Evolutionary conservation across 1,140 invertebrate genomes (phyloP), one percentile per base, ranked within the genome.

Genomic region (Delia radicum): DNA sequence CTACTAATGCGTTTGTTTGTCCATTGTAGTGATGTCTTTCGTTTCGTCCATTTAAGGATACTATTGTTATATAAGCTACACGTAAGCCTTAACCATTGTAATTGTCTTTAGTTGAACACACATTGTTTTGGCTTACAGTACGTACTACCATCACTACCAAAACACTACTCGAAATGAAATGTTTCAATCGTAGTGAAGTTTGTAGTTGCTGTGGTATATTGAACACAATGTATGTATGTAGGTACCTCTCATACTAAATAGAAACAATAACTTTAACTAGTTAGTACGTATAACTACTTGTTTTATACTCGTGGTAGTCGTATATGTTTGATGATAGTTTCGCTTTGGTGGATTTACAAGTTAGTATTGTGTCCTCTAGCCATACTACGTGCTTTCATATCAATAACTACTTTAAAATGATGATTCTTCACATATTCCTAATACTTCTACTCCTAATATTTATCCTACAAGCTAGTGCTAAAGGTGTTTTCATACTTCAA

Each of bases 81-180:
- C 65, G 65, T 69, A 69, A 37, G 31, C 31, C 29, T 33, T 18
- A 69, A 33, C 65, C 27, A 37, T 55, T 15, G 65, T 69, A 69
- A 69, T 69, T 69, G 65, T 69, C 65, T 69, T 69, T 69, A 33
- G n/a, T 33, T 69, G 24, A 33, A 33, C 65, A 69, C 65, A 69
- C 65, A 69, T 69, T 24, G 65, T 55, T 55, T 18, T 21, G 8
- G 24, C n/a, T n/a, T n/a, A n/a, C n/a, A n/a, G n/a, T 37, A n/a
- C 65, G 37, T 33, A 33, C 27, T 29, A 6, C 10, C 18, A 6
- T 27, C 5, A 15, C 29, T 28, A 37, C 31, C 37, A 24, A 33
- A n/a, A 33, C 24, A 29, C 29, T 10, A 29, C 29, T 69, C 24
- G n/a, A 69, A 31, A 69, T 69, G 29, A 69, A 37, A 69, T 33